These are phyloP conservation scores for Podarcis raffonei DNA, from an alignment of 2,113 vertebrate genomes.

Conservation along the genomic window DNA sequence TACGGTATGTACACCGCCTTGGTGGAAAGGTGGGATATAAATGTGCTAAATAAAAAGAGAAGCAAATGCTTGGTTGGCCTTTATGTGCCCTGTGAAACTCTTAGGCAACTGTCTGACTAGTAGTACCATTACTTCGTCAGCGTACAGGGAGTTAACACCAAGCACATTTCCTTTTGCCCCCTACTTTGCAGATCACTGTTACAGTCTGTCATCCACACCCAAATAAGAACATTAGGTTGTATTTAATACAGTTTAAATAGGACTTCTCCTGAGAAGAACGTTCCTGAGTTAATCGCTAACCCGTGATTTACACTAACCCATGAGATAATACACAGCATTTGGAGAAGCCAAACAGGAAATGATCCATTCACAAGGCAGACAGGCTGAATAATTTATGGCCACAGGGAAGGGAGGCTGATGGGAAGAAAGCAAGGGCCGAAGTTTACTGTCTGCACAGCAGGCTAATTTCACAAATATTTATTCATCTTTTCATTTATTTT, in stretches of 20 bases:
- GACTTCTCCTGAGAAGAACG: conserved; percentile 67
- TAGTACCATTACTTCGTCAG: neutral
- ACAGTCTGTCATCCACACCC: conserved; percentile 48
- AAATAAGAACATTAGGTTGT: conserved; percentile 40
- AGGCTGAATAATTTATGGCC: conserved; percentile 60
- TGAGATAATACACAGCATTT: conserved; percentile 60
- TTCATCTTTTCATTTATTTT: too few relatives aligned
- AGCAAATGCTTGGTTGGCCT: neutral
- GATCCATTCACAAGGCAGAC: conserved; percentile 66
- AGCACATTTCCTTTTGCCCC: neutral
- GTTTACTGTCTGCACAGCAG: neutral
- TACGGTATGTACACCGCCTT: too few relatives aligned
- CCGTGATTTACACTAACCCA: conserved; percentile 58
- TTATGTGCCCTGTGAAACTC: neutral
- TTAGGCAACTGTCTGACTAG: neutral
- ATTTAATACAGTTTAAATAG: conserved; percentile 61
- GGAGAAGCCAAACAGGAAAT: conserved; percentile 70
- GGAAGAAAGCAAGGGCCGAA: conserved; percentile 16
- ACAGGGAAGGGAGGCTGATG: conserved; percentile 44
- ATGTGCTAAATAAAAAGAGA: too few relatives aligned
- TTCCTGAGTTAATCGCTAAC: conserved; percentile 65
- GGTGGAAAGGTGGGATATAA: too few relatives aligned
- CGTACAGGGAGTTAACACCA: neutral
- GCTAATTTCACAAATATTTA: too few relatives aligned
- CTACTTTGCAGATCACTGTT: conserved; percentile 59